A percentile compares a stretch with the other conserved stretches of the same genome.
Evolutionary conservation across 2,113 vertebrate genomes (phyloP).

Genomic region (Lampris incognitus): DNA sequence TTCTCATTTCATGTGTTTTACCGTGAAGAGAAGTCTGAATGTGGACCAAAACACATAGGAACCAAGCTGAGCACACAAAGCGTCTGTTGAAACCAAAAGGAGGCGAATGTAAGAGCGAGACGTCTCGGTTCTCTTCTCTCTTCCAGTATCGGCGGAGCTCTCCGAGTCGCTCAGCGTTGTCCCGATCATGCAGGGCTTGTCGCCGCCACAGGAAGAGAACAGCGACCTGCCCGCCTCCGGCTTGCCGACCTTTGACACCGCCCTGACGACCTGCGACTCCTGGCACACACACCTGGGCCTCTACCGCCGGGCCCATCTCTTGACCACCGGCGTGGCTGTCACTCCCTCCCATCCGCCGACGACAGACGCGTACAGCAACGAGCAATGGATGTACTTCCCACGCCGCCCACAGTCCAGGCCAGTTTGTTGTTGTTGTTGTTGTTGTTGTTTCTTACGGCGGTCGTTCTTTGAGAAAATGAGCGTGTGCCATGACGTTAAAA

Average conservation of each 20-base stretch:
- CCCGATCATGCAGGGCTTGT: constrained; percentile 36
- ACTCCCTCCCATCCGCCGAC: background rate
- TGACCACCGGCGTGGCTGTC: background rate
- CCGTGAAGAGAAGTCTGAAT: too few species aligned
- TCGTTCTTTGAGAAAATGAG: too few species aligned
- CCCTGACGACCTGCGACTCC: background rate
- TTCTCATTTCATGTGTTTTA: too few species aligned
- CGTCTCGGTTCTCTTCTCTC: too few species aligned
- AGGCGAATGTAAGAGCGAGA: too few species aligned
- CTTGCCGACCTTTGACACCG: background rate
- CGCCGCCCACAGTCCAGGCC: background rate
- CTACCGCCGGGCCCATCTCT: constrained; percentile 57
- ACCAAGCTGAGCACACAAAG: too few species aligned
- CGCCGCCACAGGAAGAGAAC: constrained; percentile 26
- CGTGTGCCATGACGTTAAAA: too few species aligned
- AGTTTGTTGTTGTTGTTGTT: background rate
- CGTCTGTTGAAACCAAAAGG: too few species aligned
- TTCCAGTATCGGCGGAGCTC: constrained; percentile 32
- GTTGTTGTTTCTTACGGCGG: too few species aligned
- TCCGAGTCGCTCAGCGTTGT: constrained; percentile 1
- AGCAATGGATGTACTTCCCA: background rate
- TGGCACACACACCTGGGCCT: constrained; percentile 85
- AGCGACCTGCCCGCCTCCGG: fast-evolving
- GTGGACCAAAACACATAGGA: too few species aligned
- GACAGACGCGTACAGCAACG: background rate